Base-by-base conservation (phyloP, 2,797 vertebrate genomes). In the Lagodon rhomboides region DNA sequence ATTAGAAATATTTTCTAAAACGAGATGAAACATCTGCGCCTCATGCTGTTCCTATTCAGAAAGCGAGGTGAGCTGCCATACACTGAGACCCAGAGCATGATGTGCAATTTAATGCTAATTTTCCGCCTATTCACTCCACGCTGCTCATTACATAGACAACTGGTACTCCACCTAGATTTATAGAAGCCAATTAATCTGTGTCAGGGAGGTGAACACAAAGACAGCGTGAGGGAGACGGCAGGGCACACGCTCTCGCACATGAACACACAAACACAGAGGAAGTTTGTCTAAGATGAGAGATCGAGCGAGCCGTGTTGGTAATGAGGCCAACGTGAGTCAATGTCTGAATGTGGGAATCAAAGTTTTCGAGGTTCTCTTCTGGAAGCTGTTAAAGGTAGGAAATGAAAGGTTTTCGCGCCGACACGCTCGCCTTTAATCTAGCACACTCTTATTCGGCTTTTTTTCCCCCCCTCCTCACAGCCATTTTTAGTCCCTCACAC, bases 21-120 rank as follows among this genome's bases (percentile, higher is more conserved):
- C 3, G 16, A 73, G 74, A 89, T 83, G 83, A 89, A 91, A 89
- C 90, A 91, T 90, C 83, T 90, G 84, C 62, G 78, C 75, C 80
- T 86, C 78, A 79, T 77, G 83, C 85, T 90, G 87, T 81, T 91
- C 80, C 74, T 77, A 64, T 55, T 85, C 73, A 77, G 54, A 51
- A 84, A 87, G 86, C 2, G 47, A 88, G 80, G 67, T 83, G 79
- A 84, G 56, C 80, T 68, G 62, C 79, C 63, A 75, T 70, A 79
- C 49, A 79, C 76, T 34, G 11, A 82, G 75, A 85, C 86, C 73
- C 60, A 63, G 77, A 90, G 85, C 87, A 86, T 80, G 86, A 90
- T 87, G 74, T 80, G 80, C 77, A 90, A 88, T 90, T 87, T 85
- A 85, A 91, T 91, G 89, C 80, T 82, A 78, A 90, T 92, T 86